Conservation (phyloP, 2,888 invertebrate species). For the Chrysolina haemoptera region DNA sequence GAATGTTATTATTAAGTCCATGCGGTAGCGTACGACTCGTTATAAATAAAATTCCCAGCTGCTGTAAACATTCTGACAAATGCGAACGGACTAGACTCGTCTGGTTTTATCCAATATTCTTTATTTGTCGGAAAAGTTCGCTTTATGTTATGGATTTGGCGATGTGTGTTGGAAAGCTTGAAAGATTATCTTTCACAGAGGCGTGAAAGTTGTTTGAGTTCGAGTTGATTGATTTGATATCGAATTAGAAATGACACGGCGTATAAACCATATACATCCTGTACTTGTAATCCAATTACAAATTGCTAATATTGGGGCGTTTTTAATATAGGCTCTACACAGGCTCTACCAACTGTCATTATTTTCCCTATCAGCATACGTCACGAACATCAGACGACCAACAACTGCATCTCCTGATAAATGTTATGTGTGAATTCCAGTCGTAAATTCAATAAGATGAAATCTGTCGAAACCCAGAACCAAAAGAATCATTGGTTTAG, state of each 20-base stretch:
- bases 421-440: too few species aligned
- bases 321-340: too few species aligned
- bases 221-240: background rate
- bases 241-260: background rate
- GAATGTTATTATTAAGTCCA: constrained; percentile 9
- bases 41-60: constrained; percentile 30
- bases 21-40: background rate
- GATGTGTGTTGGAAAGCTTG: background rate
- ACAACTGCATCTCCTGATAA: too few species aligned
- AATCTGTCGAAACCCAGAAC: too few species aligned
- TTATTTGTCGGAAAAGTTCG: constrained; percentile 1
- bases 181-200: background rate
- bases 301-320: too few species aligned
- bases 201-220: background rate
- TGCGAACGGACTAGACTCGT: background rate
- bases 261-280: background rate
- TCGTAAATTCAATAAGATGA: too few species aligned
- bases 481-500: too few species aligned
- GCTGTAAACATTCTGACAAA: constrained; percentile 25
- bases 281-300: too few species aligned
- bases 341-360: too few species aligned
- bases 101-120: constrained; percentile 1
- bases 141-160: background rate
- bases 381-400: too few species aligned
- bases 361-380: too few species aligned